A percentile compares a stretch with the other conserved stretches of the same genome.
Conservation (phyloP, 2,888 invertebrate species). For the Tubulanus polymorphus region DNA sequence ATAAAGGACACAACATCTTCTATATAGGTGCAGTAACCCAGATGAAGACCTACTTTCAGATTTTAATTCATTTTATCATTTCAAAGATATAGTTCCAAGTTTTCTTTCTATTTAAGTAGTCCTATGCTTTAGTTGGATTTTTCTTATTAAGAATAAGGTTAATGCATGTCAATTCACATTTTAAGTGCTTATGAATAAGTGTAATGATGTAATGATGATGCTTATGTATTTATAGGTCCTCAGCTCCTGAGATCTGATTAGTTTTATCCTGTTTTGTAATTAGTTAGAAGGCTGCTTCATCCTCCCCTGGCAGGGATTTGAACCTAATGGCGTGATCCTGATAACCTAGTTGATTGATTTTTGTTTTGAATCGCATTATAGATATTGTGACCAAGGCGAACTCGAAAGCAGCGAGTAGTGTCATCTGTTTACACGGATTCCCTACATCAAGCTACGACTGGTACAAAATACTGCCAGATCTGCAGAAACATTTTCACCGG, state of each 20-base stretch:
- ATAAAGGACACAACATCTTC: slow-evolving; percentile 31
- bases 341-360: no score
- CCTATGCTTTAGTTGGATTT: no score
- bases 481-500: slow-evolving; percentile 33
- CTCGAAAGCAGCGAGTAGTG: slow-evolving; percentile 18
- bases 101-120: no score
- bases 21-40: slow-evolving; percentile 32
- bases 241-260: no score
- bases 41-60: background rate
- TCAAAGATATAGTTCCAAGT: no score
- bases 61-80: background rate
- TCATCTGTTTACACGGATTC: slow-evolving; percentile 50
- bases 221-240: no score
- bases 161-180: background rate
- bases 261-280: no score
- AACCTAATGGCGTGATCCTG: no score
- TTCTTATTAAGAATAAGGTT: no score
- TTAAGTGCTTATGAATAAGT: background rate
- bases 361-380: background rate
- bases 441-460: slow-evolving; percentile 49
- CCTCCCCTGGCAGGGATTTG: no score
- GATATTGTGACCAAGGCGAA: background rate
- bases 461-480: slow-evolving; percentile 36
- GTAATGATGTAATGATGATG: background rate
- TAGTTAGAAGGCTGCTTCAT: no score